A percentile compares a stretch with the other conserved stretches of the same genome.
Evolutionary conservation across 2,113 vertebrate genomes (phyloP).

Genomic region (Phalacrocorax aristotelis): DNA sequence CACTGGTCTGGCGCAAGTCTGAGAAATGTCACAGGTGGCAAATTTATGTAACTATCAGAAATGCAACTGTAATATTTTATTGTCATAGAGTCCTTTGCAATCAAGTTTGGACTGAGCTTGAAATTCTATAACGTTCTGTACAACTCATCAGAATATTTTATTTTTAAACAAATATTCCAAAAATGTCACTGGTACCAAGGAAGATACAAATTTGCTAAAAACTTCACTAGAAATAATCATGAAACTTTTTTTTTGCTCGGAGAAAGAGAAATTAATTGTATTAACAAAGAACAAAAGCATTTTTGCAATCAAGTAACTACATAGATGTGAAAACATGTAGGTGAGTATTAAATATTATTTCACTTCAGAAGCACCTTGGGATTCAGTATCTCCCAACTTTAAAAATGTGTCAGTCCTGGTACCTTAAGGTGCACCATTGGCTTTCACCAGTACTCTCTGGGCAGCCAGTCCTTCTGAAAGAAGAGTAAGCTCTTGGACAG

Average conservation of each 20-base stretch:
- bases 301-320: background rate
- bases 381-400: background rate
- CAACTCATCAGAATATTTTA: background rate
- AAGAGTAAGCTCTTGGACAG: background rate
- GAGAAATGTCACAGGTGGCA: background rate
- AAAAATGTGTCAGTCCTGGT: background rate
- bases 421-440: background rate
- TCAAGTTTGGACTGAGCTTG: background rate
- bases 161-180: background rate
- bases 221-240: background rate
- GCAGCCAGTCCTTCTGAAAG: background rate
- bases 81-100: background rate
- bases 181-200: background rate
- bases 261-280: background rate
- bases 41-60: background rate
- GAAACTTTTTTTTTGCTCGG: background rate
- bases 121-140: background rate
- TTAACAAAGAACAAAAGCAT: background rate
- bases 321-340: background rate
- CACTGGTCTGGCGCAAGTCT: too few species aligned
- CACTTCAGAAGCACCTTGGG: background rate
- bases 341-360: background rate
- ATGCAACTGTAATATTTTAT: background rate
- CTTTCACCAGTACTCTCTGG: background rate
- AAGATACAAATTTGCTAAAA: background rate